Evolutionary conservation across 2,797 vertebrate species (phyloP), one percentile per base, ranked within the genome.

Genomic region (Odontamblyopus lacepedii): DNA sequence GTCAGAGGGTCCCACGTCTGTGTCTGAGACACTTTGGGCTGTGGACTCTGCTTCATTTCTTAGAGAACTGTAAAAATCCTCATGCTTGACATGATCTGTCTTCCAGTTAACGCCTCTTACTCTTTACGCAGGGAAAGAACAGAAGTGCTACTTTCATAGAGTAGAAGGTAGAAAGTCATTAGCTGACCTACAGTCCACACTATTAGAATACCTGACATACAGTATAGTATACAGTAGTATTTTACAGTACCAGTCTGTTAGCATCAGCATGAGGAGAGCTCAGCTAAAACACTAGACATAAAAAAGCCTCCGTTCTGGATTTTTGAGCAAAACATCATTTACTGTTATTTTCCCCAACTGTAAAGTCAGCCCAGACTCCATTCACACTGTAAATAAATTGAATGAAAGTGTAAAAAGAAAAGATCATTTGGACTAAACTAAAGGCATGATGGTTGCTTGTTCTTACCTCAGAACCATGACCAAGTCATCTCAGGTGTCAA

Each of bases 401-500:
- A 67, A 75, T 78, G 69, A 56, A 73, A 81, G 65, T 69, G 1
- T 18, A 15, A 26, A 57, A 69, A 32, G 41, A 8, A 4, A 35
- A 32, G 51, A 66, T 48, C 19, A 61, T 56, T 30, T 23, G 6
- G 18, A 35, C 72, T 74, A 30, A 29, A 35, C 73, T 74, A 27
- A n/a, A 41, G 35, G 19, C 29, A 26, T 56, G 63, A 61, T 16
- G 30, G 61, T 30, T 50, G 53, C 61, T 63, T 67, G 70, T 70
- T 70, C 51, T 87, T 89, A 91, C 88, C 88, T 92, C 90, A 77
- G 83, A 74, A 89, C 78, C 85, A 65, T 57, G 75, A 77, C 75
- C 69, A 84, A 87, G 87, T 72, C 86, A 84, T 87, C 92, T 94
- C 92, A 93, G 92, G 92, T 92, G 75, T 83, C 79, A 74, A 83